Evolutionary conservation across 2,113 vertebrate genomes (phyloP).

Genomic region (Caracal caracal): DNA sequence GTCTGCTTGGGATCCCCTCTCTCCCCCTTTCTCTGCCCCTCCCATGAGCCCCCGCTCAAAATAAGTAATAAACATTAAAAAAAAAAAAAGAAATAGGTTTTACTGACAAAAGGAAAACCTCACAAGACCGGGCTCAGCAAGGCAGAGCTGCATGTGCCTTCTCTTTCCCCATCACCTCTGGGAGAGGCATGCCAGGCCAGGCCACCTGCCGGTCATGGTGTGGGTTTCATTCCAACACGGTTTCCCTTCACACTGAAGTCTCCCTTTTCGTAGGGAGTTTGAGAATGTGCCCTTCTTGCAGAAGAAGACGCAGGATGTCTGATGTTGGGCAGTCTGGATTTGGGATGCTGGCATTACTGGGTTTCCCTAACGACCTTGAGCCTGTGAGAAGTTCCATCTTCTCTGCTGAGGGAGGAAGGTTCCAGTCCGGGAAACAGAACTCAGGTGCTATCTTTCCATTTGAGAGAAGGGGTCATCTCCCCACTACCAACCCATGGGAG

Average conservation of each 20-base stretch:
- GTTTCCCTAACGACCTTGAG: neutral
- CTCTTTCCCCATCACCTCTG: neutral
- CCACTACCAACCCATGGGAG: too few relatives aligned
- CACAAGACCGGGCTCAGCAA: neutral
- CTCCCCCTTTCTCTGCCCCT: too few relatives aligned
- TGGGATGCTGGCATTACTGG: neutral
- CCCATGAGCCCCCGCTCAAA: too few relatives aligned
- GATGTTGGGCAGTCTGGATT: neutral
- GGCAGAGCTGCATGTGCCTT: neutral
- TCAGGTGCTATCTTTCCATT: neutral
- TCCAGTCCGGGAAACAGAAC: neutral
- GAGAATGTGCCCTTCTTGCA: neutral
- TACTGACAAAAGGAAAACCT: neutral
- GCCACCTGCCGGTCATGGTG: neutral
- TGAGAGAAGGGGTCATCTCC: neutral
- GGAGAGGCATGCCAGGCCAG: neutral
- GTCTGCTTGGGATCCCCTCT: too few relatives aligned
- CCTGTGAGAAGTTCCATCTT: neutral
- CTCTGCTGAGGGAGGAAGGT: neutral
- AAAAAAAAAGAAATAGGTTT: neutral
- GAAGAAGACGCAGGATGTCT: neutral
- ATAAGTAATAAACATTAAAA: too few relatives aligned
- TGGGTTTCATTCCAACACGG: neutral
- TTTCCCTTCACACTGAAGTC: neutral
- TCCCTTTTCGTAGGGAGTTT: neutral